Conservation (phyloP, 2,888 invertebrate genomes). For the Ectobius pallidus region DNA sequence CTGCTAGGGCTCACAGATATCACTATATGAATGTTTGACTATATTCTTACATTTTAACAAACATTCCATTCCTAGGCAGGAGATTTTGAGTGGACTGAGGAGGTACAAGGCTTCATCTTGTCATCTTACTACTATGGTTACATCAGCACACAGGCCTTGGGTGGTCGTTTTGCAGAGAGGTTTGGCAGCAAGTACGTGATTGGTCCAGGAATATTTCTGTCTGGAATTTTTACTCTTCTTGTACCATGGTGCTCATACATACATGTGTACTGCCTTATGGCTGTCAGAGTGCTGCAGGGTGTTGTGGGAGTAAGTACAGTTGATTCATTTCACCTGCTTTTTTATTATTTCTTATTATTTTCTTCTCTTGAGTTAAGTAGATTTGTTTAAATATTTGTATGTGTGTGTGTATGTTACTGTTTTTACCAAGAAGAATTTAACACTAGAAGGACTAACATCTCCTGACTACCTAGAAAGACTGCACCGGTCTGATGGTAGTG, state of each 20-base stretch:
- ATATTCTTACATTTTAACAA: no score
- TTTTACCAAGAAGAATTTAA: no score
- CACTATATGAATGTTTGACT: no score
- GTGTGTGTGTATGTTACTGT: no score
- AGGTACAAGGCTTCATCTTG: neutral
- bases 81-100: conserved; percentile 7
- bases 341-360: no score
- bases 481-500: no score
- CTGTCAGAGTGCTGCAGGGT: neutral
- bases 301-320: neutral
- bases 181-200: neutral
- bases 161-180: conserved; percentile 7
- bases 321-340: no score
- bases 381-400: no score
- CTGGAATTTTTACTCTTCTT: neutral
- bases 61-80: neutral
- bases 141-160: neutral
- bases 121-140: conserved; percentile 9
- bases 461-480: no score
- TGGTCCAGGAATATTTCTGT: neutral
- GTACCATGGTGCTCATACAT: neutral
- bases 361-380: no score
- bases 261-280: neutral
- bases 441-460: no score
- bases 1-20: no score